Evolutionary conservation across 2,797 vertebrate genomes (phyloP).

Genomic region (Loriculus beryllinus): DNA sequence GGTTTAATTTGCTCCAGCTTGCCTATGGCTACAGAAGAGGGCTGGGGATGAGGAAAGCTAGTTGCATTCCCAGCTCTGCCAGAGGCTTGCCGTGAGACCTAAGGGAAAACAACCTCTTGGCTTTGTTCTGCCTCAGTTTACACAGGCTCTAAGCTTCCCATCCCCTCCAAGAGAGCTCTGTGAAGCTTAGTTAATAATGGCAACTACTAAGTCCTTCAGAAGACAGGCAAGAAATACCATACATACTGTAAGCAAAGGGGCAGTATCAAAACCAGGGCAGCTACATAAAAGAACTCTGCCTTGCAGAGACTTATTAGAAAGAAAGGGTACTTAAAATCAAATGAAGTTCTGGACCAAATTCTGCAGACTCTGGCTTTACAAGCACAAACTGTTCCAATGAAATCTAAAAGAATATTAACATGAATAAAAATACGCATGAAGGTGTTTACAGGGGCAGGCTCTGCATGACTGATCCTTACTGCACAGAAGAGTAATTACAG

Average conservation of each 20-base stretch:
- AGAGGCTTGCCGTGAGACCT: not conserved
- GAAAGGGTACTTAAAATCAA: not conserved
- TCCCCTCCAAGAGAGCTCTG: not conserved
- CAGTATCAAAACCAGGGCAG: not conserved
- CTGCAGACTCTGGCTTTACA: not conserved
- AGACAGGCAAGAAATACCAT: not conserved
- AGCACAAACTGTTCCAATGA: not conserved
- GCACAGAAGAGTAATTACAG: not conserved
- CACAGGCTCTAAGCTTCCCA: not conserved
- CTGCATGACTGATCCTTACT: not conserved
- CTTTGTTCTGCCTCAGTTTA: constrained; percentile 61
- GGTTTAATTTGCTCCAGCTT: constrained; percentile 51
- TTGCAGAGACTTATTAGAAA: not conserved
- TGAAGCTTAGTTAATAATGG: not conserved
- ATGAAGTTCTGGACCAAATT: not conserved
- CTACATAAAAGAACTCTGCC: not conserved
- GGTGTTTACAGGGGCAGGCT: not conserved
- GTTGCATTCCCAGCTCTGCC: constrained; percentile 16
- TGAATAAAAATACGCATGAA: not conserved
- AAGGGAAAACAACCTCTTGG: constrained; percentile 36
- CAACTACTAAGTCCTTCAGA: not conserved
- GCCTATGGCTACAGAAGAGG: not conserved
- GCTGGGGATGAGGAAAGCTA: constrained; percentile 2
- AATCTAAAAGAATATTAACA: not conserved
- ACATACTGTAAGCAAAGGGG: not conserved